phyloP scores from a whole-genome alignment of 53 echinoderm and acorn worm species.

The Patiria pectinifera region DNA sequence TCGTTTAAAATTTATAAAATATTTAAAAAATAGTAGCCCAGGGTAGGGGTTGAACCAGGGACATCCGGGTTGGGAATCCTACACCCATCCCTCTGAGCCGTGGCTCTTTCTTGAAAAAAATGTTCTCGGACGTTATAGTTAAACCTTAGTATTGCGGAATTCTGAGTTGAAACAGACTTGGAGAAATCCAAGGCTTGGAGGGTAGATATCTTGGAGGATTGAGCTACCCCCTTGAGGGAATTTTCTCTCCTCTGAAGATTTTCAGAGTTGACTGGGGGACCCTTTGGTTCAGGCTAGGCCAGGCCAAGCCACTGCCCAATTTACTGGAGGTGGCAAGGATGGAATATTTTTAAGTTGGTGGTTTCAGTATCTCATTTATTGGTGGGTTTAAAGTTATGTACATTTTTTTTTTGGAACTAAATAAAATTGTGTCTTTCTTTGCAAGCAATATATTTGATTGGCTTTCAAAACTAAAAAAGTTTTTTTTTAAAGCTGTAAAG shows the following conservation, averaged over 20 bases:
- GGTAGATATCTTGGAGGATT: neutral
- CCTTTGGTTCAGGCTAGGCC: neutral
- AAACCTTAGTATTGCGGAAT: constrained; percentile 5
- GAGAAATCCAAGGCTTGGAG: neutral
- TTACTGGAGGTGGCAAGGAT: neutral
- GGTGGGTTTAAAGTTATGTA: neutral
- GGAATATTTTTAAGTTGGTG: neutral
- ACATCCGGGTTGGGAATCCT: neutral
- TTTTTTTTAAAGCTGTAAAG: neutral
- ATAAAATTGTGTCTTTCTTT: constrained; percentile 29
- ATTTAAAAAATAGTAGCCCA: neutral
- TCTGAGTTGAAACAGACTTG: neutral
- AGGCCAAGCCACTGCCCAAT: neutral
- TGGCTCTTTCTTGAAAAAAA: constrained; percentile 5
- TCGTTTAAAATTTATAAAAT: neutral
- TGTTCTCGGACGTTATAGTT: neutral
- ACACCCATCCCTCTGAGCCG: neutral
- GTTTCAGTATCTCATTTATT: neutral
- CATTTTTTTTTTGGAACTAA: neutral
- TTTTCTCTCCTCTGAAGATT: neutral
- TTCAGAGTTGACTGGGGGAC: neutral
- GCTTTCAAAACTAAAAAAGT: constrained; percentile 6
- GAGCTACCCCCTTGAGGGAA: too few species aligned
- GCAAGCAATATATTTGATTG: constrained; percentile 42
- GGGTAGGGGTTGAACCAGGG: neutral